Conservation (phyloP, 2,888 invertebrate species). For the Ypsolopha scabrella region DNA sequence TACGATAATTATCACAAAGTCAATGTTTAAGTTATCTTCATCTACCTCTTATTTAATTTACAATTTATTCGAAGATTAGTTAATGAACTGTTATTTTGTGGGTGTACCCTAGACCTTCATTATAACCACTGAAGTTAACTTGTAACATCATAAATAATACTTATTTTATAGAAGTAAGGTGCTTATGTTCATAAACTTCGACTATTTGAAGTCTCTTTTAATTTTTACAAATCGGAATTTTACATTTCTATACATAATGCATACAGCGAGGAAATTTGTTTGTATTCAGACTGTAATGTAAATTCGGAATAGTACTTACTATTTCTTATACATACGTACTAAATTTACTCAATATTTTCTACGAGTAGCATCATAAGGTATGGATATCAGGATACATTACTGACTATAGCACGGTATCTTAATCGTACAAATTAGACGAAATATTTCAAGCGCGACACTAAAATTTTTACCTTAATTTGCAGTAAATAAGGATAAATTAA, state of each 20-base stretch:
- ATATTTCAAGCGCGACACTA: no score
- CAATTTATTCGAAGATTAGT: not conserved
- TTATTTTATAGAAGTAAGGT: no score
- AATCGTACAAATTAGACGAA: not conserved
- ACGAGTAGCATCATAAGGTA: not conserved
- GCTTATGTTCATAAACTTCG: no score
- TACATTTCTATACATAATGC: no score
- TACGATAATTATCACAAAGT: constrained; percentile 55
- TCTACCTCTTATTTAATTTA: not conserved
- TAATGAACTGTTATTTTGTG: not conserved
- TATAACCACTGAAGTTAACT: not conserved
- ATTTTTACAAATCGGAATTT: no score
- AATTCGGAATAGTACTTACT: not conserved
- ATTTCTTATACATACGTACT: not conserved
- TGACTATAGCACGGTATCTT: constrained; percentile 1
- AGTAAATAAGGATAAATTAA: no score
- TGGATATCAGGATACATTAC: not conserved
- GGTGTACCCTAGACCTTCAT: not conserved
- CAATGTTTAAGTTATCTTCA: constrained; percentile 18
- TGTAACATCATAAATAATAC: not conserved
- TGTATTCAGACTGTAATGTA: not conserved
- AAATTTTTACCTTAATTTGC: no score
- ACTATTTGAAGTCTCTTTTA: no score
- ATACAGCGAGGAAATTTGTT: no score
- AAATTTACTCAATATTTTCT: not conserved